Conservation (phyloP, 1,140 invertebrate genomes). For the Planococcus citri region DNA sequence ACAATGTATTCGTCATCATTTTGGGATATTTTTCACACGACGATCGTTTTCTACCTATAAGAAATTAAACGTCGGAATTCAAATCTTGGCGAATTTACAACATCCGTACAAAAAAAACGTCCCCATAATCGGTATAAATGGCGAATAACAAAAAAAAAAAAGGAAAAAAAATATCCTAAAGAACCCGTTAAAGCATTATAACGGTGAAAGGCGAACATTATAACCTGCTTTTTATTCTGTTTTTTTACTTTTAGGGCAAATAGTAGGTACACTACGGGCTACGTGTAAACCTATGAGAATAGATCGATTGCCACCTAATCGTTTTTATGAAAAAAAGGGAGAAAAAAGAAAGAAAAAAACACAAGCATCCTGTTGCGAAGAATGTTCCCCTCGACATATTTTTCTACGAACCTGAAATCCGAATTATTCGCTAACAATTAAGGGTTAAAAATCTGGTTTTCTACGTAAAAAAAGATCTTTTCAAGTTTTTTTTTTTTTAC, state of each 20-base stretch:
- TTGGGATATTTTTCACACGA: not conserved
- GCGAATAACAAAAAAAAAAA: not conserved
- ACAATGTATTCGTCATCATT: no score
- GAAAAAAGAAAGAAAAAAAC: not conserved
- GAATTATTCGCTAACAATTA: slow-evolving; percentile 7
- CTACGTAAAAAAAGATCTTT: not conserved
- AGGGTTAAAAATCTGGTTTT: slow-evolving; percentile 1
- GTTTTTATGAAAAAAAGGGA: not conserved
- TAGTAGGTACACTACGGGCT: no score
- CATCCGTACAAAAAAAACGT: not conserved
- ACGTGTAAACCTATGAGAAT: not conserved
- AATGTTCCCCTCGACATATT: not conserved
- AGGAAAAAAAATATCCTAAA: not conserved
- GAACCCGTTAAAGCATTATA: not conserved
- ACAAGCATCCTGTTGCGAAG: not conserved
- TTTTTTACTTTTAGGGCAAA: not conserved
- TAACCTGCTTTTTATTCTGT: not conserved
- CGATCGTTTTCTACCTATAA: not conserved
- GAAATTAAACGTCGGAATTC: not conserved
- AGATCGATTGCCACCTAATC: slow-evolving; percentile 1
- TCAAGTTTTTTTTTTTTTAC: not conserved
- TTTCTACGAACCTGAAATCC: not conserved
- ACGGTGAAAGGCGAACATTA: not conserved
- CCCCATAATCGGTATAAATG: not conserved
- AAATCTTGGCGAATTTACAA: no score